Percentiles rank a stretch among this genome's conserved stretches.
phyloP scores from a whole-genome alignment of 2,888 invertebrate genomes.

The Metopia argyrocephala region DNA sequence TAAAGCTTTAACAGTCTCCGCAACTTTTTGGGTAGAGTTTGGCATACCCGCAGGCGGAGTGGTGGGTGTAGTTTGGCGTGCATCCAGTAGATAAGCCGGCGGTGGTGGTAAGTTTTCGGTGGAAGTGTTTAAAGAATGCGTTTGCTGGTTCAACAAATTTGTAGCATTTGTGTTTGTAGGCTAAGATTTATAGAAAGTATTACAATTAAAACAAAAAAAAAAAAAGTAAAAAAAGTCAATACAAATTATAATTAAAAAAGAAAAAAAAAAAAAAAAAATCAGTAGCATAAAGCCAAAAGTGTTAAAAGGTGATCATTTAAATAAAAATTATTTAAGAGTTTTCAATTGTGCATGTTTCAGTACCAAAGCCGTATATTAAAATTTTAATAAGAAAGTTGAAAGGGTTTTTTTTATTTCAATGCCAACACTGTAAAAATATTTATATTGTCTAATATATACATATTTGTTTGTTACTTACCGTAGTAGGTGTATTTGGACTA shows the following conservation, averaged over 20 bases:
- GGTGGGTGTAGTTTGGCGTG: constrained; percentile 60
- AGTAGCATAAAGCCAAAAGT: neutral
- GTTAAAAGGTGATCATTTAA: neutral
- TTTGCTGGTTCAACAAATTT: constrained; percentile 68
- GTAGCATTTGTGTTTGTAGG: constrained; percentile 59
- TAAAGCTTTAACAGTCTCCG: constrained; percentile 91
- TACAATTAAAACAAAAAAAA: constrained; percentile 41
- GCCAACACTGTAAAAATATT: neutral
- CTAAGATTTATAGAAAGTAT: constrained; percentile 54
- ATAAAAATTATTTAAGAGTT: constrained; percentile 1
- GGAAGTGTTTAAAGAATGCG: constrained; percentile 72
- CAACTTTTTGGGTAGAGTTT: constrained; percentile 82
- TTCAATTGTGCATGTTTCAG: constrained; percentile 7
- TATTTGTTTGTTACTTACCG: constrained; percentile 72
- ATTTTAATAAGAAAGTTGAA: neutral
- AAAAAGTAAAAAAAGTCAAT: constrained; percentile 32
- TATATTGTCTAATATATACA: too few relatives aligned
- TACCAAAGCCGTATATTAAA: constrained; percentile 13
- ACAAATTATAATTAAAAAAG: constrained; percentile 17
- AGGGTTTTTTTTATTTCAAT: neutral
- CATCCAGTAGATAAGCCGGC: constrained; percentile 76
- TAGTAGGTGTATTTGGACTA: constrained; percentile 73
- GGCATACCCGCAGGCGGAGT: constrained; percentile 70
- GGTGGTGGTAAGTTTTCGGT: constrained; percentile 78
- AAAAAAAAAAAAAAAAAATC: neutral